Percentiles rank a stretch among this genome's conserved stretches.
These are phyloP conservation scores for Tenthredo distinguenda DNA, from an alignment of 2,888 invertebrate species.

Conservation along the genomic window DNA sequence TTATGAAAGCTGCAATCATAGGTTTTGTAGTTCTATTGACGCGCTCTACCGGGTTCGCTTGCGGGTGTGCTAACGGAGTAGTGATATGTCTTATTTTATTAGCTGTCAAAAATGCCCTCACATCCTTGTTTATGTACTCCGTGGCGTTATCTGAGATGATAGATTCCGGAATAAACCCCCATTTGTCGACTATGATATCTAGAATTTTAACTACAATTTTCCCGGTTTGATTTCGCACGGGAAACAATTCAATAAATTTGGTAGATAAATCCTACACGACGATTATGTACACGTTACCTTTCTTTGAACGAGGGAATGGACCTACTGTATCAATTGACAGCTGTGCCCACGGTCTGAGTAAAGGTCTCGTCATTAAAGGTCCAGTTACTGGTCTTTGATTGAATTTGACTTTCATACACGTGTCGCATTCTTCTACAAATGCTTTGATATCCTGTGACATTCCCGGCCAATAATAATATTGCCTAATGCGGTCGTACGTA, in stretches of 20 bases:
- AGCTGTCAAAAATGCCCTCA: slow-evolving; percentile 43
- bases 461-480: no score
- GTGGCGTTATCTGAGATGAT: slow-evolving; percentile 56
- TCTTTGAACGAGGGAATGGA: background rate
- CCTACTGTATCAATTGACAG: slow-evolving; percentile 30
- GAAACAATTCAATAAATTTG: slow-evolving; percentile 35
- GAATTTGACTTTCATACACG: slow-evolving; percentile 42
- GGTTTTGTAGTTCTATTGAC: slow-evolving; percentile 49
- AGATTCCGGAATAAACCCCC: slow-evolving; percentile 49
- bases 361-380: slow-evolving; percentile 13
- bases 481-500: no score
- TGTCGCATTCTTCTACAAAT: slow-evolving; percentile 49
- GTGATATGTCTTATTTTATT: slow-evolving; percentile 53
- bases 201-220: slow-evolving; percentile 38
- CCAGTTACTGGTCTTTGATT: slow-evolving; percentile 40
- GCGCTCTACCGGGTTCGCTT: slow-evolving; percentile 56
- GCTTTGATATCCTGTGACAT: slow-evolving; percentile 54
- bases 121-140: slow-evolving; percentile 56
- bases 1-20: slow-evolving; percentile 49
- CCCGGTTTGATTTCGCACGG: slow-evolving; percentile 20
- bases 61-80: slow-evolving; percentile 54
- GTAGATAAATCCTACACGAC: background rate
- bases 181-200: slow-evolving; percentile 55
- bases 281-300: slow-evolving; percentile 22
- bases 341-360: slow-evolving; percentile 21